phyloP scores from a whole-genome alignment of 2,888 invertebrate genomes.

The Elegia similella region DNA sequence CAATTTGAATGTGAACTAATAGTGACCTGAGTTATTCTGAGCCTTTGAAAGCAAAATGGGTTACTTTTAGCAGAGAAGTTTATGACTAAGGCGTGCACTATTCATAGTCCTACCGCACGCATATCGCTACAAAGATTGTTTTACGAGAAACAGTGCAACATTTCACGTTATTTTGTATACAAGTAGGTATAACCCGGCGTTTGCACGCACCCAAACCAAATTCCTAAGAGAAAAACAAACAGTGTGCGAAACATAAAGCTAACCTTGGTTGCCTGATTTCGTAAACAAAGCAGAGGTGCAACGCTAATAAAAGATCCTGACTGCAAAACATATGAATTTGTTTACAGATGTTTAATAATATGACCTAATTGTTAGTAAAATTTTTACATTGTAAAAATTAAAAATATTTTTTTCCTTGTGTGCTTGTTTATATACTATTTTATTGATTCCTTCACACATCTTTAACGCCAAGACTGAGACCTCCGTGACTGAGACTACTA shows the following conservation, averaged over 20 bases:
- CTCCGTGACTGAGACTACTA: no score
- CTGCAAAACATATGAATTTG: not conserved
- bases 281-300: no score
- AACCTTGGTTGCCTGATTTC: not conserved
- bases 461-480: no score
- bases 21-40: slow-evolving; percentile 9
- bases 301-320: no score
- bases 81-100: slow-evolving; percentile 12
- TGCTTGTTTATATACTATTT: no score
- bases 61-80: slow-evolving; percentile 4
- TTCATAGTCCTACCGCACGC: slow-evolving; percentile 5
- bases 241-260: slow-evolving; percentile 2
- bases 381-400: no score
- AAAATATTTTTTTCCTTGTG: no score
- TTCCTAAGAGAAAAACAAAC: slow-evolving; percentile 4
- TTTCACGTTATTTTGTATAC: not conserved
- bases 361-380: no score
- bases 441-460: no score
- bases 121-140: not conserved
- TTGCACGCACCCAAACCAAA: not conserved
- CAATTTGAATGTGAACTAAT: slow-evolving; percentile 7
- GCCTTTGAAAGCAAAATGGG: slow-evolving; percentile 10
- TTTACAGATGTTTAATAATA: no score
- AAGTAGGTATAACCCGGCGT: not conserved
- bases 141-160: not conserved